These are phyloP conservation scores for Chrysomallon squamiferum DNA, from an alignment of 1,140 invertebrate genomes.

Conservation along the genomic window DNA sequence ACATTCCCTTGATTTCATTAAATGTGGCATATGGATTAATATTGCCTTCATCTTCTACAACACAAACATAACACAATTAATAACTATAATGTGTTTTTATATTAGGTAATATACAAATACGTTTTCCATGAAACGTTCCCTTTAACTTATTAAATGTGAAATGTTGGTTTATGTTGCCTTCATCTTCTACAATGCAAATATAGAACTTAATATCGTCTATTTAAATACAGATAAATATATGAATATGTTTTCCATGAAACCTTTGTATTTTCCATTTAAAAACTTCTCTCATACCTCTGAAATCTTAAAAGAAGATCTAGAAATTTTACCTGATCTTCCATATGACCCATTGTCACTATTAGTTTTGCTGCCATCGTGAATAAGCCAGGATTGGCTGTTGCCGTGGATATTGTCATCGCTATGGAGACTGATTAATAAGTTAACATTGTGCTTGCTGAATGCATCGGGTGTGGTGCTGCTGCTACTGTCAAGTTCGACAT, in stretches of 20 bases:
- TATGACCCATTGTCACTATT: conserved; percentile 51
- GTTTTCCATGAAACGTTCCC: not conserved
- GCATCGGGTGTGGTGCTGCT: conserved; percentile 35
- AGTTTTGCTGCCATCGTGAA: conserved; percentile 47
- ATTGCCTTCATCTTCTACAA: conserved; percentile 51
- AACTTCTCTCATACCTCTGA: too few relatives aligned
- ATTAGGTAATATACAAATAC: not conserved
- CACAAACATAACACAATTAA: not conserved
- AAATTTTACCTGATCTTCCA: conserved; percentile 19
- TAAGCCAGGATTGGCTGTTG: conserved; percentile 43
- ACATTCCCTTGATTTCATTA: conserved; percentile 49
- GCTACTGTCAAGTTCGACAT: conserved; percentile 44
- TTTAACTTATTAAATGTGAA: not conserved
- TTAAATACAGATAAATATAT: too few relatives aligned
- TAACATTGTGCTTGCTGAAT: conserved; percentile 48
- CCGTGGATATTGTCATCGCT: conserved; percentile 51
- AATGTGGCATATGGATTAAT: conserved; percentile 59
- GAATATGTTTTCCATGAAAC: too few relatives aligned
- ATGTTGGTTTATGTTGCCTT: not conserved
- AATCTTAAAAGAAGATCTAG: too few relatives aligned
- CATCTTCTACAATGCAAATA: too few relatives aligned
- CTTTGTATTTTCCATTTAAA: too few relatives aligned
- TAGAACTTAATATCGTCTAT: too few relatives aligned
- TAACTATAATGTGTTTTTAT: not conserved
- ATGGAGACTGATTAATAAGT: conserved; percentile 43